Evolutionary conservation across 2,113 vertebrate species (phyloP).

Genomic region (Ammodytes dubius): DNA sequence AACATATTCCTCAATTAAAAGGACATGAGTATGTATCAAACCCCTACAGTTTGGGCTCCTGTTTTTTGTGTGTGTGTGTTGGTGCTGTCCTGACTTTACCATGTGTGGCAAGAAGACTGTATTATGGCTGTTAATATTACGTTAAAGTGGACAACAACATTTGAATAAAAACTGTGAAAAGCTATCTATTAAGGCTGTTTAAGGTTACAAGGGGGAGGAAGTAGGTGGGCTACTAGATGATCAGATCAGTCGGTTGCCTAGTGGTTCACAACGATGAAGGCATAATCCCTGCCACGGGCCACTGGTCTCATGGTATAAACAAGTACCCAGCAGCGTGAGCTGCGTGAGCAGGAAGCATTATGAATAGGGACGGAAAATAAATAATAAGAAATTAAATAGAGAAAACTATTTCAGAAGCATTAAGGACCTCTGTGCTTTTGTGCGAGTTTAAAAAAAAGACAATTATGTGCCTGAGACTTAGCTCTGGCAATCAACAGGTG

Average conservation of each 20-base stretch:
- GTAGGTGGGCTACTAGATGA: neutral
- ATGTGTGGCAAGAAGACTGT: neutral
- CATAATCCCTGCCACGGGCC: constrained; percentile 38
- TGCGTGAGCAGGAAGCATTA: constrained; percentile 54
- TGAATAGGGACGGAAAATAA: constrained; percentile 32
- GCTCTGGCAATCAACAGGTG: constrained; percentile 10
- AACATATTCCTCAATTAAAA: neutral
- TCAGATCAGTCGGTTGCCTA: constrained; percentile 25
- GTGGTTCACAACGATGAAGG: constrained; percentile 51
- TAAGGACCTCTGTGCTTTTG: constrained; percentile 21
- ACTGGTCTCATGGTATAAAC: constrained; percentile 53
- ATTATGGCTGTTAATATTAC: neutral
- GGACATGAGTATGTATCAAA: neutral
- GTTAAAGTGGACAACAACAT: neutral
- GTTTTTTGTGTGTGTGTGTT: neutral
- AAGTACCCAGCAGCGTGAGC: constrained; percentile 56
- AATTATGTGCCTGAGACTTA: neutral
- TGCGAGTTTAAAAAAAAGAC: neutral
- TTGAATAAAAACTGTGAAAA: neutral
- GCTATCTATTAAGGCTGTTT: neutral
- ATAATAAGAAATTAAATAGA: constrained; percentile 58
- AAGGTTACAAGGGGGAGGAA: constrained; percentile 3
- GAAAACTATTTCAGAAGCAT: constrained; percentile 66
- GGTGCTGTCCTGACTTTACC: neutral
- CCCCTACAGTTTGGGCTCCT: neutral